Evolutionary conservation across 2,113 vertebrate genomes (phyloP), one percentile per base, ranked within the genome.

Genomic region (Zosterops borbonicus): DNA sequence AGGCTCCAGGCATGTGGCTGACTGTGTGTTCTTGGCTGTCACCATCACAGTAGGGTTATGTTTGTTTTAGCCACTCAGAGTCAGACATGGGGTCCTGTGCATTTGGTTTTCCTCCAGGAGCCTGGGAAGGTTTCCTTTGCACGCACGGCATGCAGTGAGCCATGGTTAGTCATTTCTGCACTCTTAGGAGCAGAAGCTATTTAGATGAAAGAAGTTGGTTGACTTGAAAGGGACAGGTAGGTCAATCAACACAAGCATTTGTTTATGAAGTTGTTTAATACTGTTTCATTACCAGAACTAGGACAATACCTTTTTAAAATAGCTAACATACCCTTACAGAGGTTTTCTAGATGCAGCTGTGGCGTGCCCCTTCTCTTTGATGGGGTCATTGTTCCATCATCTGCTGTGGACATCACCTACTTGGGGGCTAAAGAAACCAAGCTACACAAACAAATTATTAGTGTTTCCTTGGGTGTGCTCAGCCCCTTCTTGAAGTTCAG

Each of bases 181-280:
- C 42, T 75, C 24, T 63, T 81, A 50, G 47, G 35, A 56, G 47
- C 73, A 60, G 77, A 67, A 83, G n/a, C 47, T 71, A n/a, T n/a
- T 94, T 21, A 75, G 75, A 53, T 96, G 85, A 97, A 88, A 67
- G 75, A 49, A 55, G 35, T 5, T 83, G 68, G 63, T 88, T 83
- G 52, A 83, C 76, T 92, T 83, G 64, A 94, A 90, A 90, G 87
- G 79, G 33, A 28, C 44, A 49, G 11, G 47, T 80, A 58, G 44
- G 47, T 83, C 63, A 75, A 60, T 92, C 76, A 74, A 74, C 13
- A 44, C 39, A 83, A 67, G 78, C 9, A 12, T 46, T 74, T 84
- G 49, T 87, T 78, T 78, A 56, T 75, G 70, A 53, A 91, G 14
- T 71, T 82, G 20, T 58, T 83, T 87, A 91, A 33, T 90, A n/a